Base-by-base conservation (phyloP, 1,140 invertebrate species). In the Drosophila punjabiensis region DNA sequence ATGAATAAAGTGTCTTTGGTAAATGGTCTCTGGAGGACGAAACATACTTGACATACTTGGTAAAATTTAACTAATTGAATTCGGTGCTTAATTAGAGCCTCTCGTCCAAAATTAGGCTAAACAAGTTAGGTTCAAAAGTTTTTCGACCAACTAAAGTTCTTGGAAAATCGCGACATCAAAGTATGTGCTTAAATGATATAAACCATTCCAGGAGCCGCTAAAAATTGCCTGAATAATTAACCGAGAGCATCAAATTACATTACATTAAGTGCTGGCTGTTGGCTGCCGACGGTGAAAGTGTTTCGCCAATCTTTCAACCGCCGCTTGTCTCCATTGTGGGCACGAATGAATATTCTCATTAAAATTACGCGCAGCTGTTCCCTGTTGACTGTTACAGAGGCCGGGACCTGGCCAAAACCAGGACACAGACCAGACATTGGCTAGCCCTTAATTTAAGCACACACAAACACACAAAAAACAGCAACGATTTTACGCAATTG, bases 321-420 rank as follows among this genome's bases (percentile, higher is more conserved):
- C 78, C 79, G 56, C 63, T 41, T 53, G 75, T 75, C 84, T 76
- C 83, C 75, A 79, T 83, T 88, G 83, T 82, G 84, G 83, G 67
- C 78, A 58, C 74, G 70, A 87, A 87, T 83, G 80, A 83, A 87
- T 87, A 88, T 87, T 87, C 67, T 79, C 80, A 87, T 87, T 88
- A 87, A 87, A 87, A 87, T 87, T 77, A 80, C 70, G 50, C 67
- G 45, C 83, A 88, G 83, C 70, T 87, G 83, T 71, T 86, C 66
- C 50, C 71, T 53, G 76, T 65, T 63, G 33, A 5, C 52, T 28
- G 43, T 60, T 60, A 14, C 47, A 16, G 45, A 39, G 39, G 35
- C 13, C 24, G 16, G 69, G 45, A 59, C 65, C 68, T 43, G 45
- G n/a, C 52, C 52, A 30, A 71, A 71, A 50, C 66, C 66, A 60